phyloP scores from a whole-genome alignment of 2,113 vertebrate species.

The Chrysochloris asiatica region DNA sequence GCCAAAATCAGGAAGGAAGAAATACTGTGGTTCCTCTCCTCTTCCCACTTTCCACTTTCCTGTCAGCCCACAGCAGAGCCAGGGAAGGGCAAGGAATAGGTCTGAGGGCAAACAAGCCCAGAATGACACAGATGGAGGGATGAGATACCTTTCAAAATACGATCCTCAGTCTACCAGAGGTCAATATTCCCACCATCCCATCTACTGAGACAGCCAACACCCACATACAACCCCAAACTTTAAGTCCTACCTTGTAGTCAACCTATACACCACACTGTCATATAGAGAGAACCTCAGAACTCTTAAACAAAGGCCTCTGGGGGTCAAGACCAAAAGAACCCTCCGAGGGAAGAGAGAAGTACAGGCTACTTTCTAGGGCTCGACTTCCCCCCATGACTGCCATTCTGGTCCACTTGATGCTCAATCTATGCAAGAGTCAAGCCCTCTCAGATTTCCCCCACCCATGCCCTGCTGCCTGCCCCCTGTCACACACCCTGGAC shows the following conservation, averaged over 20 bases:
- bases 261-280: not conserved
- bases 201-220: not conserved
- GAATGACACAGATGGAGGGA: not conserved
- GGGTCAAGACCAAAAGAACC: not conserved
- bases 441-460: not conserved
- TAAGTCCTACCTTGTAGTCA: not conserved
- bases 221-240: not conserved
- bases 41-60: not conserved
- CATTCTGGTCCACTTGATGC: not conserved
- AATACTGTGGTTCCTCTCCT: not conserved
- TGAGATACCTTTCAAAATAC: not conserved
- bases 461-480: rapidly evolving
- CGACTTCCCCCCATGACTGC: not conserved
- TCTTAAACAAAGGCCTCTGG: not conserved
- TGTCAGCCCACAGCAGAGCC: not conserved
- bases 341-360: not conserved
- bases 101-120: not conserved
- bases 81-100: not conserved
- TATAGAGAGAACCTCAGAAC: not conserved
- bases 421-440: not conserved
- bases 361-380: not conserved
- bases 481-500: rapidly evolving
- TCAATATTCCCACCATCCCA: not conserved
- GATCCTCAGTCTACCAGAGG: not conserved
- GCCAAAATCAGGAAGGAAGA: not conserved